These are phyloP conservation scores for Danio aesculapii DNA, from an alignment of 2,797 vertebrate genomes.

Conservation along the genomic window DNA sequence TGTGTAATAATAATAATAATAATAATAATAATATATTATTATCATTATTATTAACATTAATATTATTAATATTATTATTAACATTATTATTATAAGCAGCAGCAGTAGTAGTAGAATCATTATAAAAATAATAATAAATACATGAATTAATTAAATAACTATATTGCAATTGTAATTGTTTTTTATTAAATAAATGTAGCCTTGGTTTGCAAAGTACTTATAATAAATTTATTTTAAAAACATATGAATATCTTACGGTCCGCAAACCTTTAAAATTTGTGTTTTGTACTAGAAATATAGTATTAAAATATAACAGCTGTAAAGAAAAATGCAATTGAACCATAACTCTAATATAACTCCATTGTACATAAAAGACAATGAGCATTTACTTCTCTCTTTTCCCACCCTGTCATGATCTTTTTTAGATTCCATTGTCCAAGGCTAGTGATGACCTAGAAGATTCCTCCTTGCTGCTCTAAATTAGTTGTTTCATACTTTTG, in stretches of 20 bases:
- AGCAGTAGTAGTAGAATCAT: too few relatives aligned
- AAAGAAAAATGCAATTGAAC: too few relatives aligned
- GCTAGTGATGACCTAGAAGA: conserved; percentile 75
- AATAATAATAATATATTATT: too few relatives aligned
- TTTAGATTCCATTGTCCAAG: conserved; percentile 72
- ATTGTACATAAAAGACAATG: background rate
- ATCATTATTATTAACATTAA: too few relatives aligned
- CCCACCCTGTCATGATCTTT: conserved; percentile 28
- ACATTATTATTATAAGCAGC: too few relatives aligned
- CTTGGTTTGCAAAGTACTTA: background rate
- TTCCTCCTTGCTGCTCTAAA: conserved; percentile 69
- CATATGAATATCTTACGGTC: background rate
- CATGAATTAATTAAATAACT: background rate
- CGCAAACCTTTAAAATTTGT: background rate
- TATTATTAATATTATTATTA: too few relatives aligned
- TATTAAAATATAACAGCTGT: too few relatives aligned
- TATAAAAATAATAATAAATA: too few relatives aligned
- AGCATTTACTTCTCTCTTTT: conserved; percentile 1
- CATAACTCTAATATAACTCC: background rate
- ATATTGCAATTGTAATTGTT: background rate
- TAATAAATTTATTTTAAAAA: background rate
- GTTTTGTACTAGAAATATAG: too few relatives aligned
- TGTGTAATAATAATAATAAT: too few relatives aligned
- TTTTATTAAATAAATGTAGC: background rate
- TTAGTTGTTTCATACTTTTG: conserved; percentile 74